These are phyloP conservation scores for pig (Sus scrofa) DNA, from an alignment of 2,113 vertebrate species.

Conservation along the genomic window DNA sequence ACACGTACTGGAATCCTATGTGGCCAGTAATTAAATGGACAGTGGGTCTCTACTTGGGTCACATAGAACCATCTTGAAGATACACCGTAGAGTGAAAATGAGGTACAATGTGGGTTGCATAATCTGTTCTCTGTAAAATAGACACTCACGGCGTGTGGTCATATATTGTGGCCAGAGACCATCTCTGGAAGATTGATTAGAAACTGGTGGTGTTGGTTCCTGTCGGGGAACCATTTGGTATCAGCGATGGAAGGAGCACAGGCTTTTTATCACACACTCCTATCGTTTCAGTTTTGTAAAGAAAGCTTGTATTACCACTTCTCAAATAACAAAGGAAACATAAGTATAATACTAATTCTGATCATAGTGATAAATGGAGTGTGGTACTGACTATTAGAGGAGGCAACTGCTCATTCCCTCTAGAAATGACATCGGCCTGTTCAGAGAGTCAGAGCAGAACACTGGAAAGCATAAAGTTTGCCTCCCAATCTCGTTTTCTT, in stretches of 20 bases:
- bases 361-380: background rate
- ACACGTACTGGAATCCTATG: background rate
- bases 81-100: background rate
- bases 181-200: background rate
- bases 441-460: background rate
- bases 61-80: background rate
- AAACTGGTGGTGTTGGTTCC: background rate
- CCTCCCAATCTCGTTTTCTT: background rate
- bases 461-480: background rate
- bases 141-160: background rate
- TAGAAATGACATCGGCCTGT: background rate
- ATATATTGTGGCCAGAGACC: background rate
- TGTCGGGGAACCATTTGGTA: background rate
- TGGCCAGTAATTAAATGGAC: background rate
- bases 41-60: background rate
- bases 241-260: accelerated
- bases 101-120: background rate
- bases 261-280: background rate
- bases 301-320: background rate
- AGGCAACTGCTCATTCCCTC: background rate
- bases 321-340: background rate
- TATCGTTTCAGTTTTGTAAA: background rate
- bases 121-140: background rate
- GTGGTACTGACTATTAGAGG: background rate
- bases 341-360: background rate